Conservation (phyloP, 2,888 invertebrate genomes). For the Lasioglossum lativentre region DNA sequence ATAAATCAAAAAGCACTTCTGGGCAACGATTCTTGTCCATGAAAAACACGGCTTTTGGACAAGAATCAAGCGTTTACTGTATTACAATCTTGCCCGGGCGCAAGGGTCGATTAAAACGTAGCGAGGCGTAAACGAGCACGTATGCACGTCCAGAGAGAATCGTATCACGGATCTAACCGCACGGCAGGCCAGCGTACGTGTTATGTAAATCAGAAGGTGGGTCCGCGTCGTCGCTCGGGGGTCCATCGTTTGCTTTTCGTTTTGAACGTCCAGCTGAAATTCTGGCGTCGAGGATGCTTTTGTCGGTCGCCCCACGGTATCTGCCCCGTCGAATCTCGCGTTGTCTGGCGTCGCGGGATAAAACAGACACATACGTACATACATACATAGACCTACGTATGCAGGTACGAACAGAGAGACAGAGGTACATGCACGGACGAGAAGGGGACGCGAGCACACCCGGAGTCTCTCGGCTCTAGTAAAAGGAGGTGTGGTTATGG, state of each 20-base stretch:
- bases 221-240: slow-evolving; percentile 1
- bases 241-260: slow-evolving; percentile 23
- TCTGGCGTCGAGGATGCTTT: slow-evolving; percentile 31
- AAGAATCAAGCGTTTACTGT: no score
- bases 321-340: slow-evolving; percentile 62
- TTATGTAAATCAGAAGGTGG: slow-evolving; percentile 44
- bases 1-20: no score
- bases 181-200: slow-evolving; percentile 17
- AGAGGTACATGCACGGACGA: not conserved
- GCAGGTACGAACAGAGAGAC: not conserved
- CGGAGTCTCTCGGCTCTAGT: slow-evolving; percentile 59
- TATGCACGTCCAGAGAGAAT: not conserved
- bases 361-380: slow-evolving; percentile 49
- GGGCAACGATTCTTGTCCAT: no score
- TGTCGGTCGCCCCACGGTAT: slow-evolving; percentile 44
- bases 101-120: not conserved
- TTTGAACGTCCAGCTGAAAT: slow-evolving; percentile 25
- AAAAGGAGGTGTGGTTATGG: slow-evolving; percentile 80
- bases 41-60: no score
- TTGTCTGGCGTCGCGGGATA: slow-evolving; percentile 60
- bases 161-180: not conserved
- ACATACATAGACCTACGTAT: not conserved
- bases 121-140: slow-evolving; percentile 6
- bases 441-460: slow-evolving; percentile 9
- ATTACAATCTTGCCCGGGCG: not conserved